Percentiles rank a stretch among this genome's conserved stretches.
phyloP scores from a whole-genome alignment of 2,797 vertebrate genomes.

The Malacoraja senta region DNA sequence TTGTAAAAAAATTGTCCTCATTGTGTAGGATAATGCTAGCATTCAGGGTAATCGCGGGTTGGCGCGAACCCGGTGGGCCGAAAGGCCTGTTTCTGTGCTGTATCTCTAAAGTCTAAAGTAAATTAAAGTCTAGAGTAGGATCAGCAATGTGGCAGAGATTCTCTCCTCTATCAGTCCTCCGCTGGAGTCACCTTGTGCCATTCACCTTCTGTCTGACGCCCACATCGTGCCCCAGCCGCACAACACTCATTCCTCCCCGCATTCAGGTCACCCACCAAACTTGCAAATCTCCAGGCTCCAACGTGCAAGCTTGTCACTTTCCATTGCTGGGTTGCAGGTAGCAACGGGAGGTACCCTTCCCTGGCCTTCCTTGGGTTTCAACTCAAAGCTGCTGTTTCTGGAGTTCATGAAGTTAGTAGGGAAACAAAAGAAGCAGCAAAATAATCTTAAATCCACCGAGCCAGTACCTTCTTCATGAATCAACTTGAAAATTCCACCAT shows the following conservation, averaged over 20 bases:
- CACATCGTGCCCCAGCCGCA: no score
- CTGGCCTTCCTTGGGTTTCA: neutral
- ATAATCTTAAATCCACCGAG: neutral
- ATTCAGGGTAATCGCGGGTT: no score
- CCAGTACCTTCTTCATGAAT: neutral
- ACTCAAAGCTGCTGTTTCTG: neutral
- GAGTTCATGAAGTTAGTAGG: neutral
- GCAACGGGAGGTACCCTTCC: neutral
- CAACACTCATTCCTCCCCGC: neutral
- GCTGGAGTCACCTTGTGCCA: neutral
- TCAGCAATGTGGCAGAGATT: neutral
- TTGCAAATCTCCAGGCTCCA: neutral
- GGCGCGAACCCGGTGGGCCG: no score
- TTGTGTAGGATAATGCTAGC: no score
- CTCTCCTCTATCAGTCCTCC: neutral
- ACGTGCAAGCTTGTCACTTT: neutral
- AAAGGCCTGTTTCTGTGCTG: no score
- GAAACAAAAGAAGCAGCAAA: neutral
- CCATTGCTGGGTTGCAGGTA: neutral
- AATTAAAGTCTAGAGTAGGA: no score
- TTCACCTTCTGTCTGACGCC: neutral
- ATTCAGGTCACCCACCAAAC: neutral
- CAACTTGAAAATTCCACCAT: neutral
- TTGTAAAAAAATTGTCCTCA: no score
- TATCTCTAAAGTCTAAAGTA: no score